Evolutionary conservation across 2,888 invertebrate species (phyloP).

Genomic region (Girardia tigrina): DNA sequence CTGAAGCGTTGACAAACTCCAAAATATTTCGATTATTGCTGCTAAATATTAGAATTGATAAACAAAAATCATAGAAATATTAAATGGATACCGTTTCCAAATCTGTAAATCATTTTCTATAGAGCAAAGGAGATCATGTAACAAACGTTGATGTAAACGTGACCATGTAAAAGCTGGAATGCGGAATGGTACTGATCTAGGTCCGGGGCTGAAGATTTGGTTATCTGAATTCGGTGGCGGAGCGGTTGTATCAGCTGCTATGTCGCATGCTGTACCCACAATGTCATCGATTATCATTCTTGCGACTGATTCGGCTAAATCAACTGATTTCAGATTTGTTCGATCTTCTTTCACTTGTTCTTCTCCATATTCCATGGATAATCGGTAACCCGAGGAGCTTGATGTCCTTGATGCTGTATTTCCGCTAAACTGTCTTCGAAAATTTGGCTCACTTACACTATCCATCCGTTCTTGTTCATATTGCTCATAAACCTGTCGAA

Average conservation of each 20-base stretch:
- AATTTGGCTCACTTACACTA: slow-evolving; percentile 82
- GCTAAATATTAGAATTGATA: slow-evolving; percentile 56
- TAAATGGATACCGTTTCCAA: slow-evolving; percentile 57
- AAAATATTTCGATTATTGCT: slow-evolving; percentile 89
- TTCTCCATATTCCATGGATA: slow-evolving; percentile 3
- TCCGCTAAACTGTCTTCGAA: slow-evolving; percentile 77
- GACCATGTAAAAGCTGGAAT: slow-evolving; percentile 99
- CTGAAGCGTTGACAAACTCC: slow-evolving; percentile 92
- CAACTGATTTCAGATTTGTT: neutral
- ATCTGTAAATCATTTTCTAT: slow-evolving; percentile 92
- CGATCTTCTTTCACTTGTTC: neutral
- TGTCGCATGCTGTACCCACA: neutral
- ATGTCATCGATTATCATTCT: slow-evolving; percentile 16
- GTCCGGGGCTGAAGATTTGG: slow-evolving; percentile 41
- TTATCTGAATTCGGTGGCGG: neutral
- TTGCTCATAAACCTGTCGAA: slow-evolving; percentile 43
- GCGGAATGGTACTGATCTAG: slow-evolving; percentile 61
- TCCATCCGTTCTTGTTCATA: slow-evolving; percentile 83
- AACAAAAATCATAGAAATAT: neutral
- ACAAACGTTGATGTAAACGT: slow-evolving; percentile 82
- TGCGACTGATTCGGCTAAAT: neutral
- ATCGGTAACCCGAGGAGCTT: slow-evolving; percentile 35
- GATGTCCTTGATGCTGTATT: slow-evolving; percentile 74
- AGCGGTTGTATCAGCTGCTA: neutral
- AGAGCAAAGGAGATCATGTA: slow-evolving; percentile 87